phyloP scores from a whole-genome alignment of 2,888 invertebrate genomes.

The Nowickia ferox region DNA sequence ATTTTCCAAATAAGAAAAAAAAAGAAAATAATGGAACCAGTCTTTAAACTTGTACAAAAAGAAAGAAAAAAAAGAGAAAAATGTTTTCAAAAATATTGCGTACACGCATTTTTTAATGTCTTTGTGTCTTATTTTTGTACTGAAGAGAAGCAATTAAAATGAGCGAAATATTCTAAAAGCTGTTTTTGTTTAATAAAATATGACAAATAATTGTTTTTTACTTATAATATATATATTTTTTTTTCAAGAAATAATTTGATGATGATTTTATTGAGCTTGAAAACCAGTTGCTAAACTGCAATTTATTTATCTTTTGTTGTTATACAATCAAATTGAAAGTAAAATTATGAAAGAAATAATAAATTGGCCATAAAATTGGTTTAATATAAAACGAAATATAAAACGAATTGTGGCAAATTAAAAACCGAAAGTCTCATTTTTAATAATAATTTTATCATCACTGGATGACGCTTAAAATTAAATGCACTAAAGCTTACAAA shows the following conservation, averaged over 20 bases:
- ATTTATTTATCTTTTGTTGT: neutral
- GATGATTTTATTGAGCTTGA: neutral
- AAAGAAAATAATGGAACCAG: conserved; percentile 22
- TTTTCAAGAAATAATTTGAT: neutral
- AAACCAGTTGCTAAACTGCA: conserved; percentile 39
- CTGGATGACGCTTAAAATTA: neutral
- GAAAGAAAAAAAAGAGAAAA: conserved; percentile 15
- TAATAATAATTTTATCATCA: neutral
- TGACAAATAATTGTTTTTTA: conserved; percentile 8
- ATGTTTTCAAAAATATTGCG: conserved; percentile 44
- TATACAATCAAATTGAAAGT: conserved; percentile 54
- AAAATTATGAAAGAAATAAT: conserved; percentile 36
- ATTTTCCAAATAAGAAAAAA: neutral
- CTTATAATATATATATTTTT: neutral
- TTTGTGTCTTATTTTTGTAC: conserved; percentile 11
- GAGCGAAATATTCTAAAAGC: neutral
- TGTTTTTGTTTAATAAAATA: neutral
- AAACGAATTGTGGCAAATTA: neutral
- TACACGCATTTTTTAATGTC: conserved; percentile 47
- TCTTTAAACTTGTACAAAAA: conserved; percentile 12
- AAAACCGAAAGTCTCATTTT: neutral
- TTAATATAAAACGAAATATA: neutral
- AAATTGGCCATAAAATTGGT: conserved; percentile 1
- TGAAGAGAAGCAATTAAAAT: neutral
- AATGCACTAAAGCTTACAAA: neutral